Percentiles rank a stretch among this genome's conserved stretches.
Conservation (phyloP, 2,113 vertebrate genomes). For the Tiliqua scincoides region DNA sequence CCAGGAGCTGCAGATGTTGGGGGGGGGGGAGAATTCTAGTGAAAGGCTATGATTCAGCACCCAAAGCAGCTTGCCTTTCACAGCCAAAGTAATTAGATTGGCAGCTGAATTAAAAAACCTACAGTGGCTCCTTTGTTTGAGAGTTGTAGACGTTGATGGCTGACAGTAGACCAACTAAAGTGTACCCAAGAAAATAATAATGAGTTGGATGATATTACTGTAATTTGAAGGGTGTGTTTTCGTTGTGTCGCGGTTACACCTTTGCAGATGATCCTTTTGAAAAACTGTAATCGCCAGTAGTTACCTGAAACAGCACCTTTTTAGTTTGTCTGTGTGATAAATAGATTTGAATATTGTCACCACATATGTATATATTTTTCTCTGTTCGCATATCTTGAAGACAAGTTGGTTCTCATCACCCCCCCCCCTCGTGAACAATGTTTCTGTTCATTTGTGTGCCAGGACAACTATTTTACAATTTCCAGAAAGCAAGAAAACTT, state of each 20-base stretch:
- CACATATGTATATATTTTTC: not conserved
- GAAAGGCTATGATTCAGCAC: conserved; percentile 81
- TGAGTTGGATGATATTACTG: conserved; percentile 63
- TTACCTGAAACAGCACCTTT: not conserved
- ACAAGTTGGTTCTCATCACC: not conserved
- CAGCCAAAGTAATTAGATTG: conserved; percentile 83
- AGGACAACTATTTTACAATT: not conserved
- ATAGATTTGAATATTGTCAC: not conserved
- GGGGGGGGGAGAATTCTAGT: conserved; percentile 68
- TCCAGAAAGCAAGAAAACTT: too few species aligned
- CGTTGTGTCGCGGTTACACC: not conserved
- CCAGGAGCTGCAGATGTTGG: conserved; percentile 71
- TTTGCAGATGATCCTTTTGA: not conserved
- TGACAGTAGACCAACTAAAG: conserved; percentile 68
- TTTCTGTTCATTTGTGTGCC: not conserved
- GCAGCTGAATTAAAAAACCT: conserved; percentile 70
- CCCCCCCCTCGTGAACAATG: not conserved
- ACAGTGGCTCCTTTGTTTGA: conserved; percentile 79
- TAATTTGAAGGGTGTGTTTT: conserved; percentile 42
- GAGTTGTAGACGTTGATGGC: conserved; percentile 61
- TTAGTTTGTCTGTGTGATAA: not conserved
- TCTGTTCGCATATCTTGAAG: not conserved
- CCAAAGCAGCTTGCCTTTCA: conserved; percentile 60
- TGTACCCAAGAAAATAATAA: conserved; percentile 69
- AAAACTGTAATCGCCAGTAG: too few species aligned